Percentiles rank a stretch among this genome's conserved stretches.
Conservation (phyloP, 2,888 invertebrate species). For the Baronia brevicornis region DNA sequence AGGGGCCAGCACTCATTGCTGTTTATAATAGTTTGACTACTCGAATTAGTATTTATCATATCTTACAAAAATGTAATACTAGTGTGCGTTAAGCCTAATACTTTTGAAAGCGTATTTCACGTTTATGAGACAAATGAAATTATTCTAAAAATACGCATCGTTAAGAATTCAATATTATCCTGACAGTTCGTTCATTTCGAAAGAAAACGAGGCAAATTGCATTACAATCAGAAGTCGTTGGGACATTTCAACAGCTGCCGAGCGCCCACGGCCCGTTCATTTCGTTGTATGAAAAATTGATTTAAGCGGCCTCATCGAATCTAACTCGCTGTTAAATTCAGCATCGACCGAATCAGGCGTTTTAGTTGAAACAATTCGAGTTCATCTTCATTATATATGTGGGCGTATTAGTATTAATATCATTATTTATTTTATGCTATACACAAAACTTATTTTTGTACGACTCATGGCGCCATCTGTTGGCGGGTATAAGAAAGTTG, state of each 20-base stretch:
- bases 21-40: too few species aligned
- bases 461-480: too few species aligned
- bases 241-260: not conserved
- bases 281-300: conserved; percentile 11
- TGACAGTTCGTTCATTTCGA: conserved; percentile 5
- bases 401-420: not conserved
- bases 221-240: conserved; percentile 7
- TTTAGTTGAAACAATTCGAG: not conserved
- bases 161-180: conserved; percentile 4
- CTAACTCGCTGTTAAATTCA: conserved; percentile 8
- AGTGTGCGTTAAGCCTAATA: too few species aligned
- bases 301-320: conserved; percentile 6
- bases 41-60: too few species aligned
- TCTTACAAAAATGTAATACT: too few species aligned
- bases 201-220: conserved; percentile 6
- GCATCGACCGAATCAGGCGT: not conserved
- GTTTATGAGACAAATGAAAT: too few species aligned
- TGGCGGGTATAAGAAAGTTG: too few species aligned
- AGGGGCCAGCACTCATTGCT: too few species aligned
- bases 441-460: too few species aligned
- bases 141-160: not conserved
- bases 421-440: too few species aligned
- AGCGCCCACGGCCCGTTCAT: conserved; percentile 6
- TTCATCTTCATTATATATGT: not conserved
- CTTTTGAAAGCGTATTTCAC: too few species aligned